Percentiles rank a stretch among this genome's conserved stretches.
Evolutionary conservation across 1,140 invertebrate genomes (phyloP).

Genomic region (Drosophila novamexicana): DNA sequence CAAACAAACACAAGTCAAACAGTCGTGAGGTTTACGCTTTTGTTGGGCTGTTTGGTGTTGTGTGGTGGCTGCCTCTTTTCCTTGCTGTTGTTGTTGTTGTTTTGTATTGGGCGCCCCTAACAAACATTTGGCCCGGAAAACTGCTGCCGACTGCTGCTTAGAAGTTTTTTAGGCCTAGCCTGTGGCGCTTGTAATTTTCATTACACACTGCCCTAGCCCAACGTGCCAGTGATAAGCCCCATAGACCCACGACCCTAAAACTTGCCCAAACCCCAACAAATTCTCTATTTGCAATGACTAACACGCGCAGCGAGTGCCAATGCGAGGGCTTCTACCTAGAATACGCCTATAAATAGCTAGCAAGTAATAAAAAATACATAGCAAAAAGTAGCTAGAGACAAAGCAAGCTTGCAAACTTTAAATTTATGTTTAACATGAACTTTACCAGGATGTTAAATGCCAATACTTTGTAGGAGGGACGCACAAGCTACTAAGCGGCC

Average conservation of each 20-base stretch:
- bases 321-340: constrained; percentile 16
- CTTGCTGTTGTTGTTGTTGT: neutral
- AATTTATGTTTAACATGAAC: neutral
- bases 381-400: neutral
- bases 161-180: constrained; percentile 55
- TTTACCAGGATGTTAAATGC: neutral
- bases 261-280: neutral
- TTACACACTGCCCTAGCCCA: constrained; percentile 46
- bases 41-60: constrained; percentile 31
- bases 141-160: constrained; percentile 53
- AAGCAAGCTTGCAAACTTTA: neutral
- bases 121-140: constrained; percentile 39
- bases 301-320: constrained; percentile 21
- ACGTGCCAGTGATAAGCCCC: constrained; percentile 24
- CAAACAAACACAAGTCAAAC: constrained; percentile 78
- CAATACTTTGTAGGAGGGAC: neutral
- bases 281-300: constrained; percentile 41
- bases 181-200: constrained; percentile 69
- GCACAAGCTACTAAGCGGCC: neutral
- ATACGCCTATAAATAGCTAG: neutral
- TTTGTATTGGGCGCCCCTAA: neutral
- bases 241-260: constrained; percentile 20
- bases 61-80: constrained; percentile 34
- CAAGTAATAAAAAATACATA: neutral
- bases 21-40: constrained; percentile 52